Evolutionary conservation across 2,113 vertebrate species (phyloP), one percentile per base, ranked within the genome.

Genomic region (Poicephalus gulielmi): DNA sequence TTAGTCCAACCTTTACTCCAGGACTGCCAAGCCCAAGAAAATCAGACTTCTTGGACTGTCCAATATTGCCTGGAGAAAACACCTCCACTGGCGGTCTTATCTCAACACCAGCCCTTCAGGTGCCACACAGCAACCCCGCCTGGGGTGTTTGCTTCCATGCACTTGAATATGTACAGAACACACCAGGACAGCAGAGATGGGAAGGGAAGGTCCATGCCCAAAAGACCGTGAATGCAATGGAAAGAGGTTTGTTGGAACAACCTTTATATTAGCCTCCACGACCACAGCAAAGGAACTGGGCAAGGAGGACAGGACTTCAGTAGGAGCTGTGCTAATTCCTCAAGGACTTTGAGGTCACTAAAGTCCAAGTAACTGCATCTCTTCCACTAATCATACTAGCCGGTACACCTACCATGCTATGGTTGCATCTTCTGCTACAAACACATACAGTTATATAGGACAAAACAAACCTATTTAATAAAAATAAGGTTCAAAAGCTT

Each of bases 51-150:
- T n/a, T 59, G 41, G 31, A 35, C 47, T 31, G 53, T 13, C 27
- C 25, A 33, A 27, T 19, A 33, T 3, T 24, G 41, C 59, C 43
- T 10, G n/a, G 12, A 81, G 11, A 27, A 68, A 49, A 28, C 31
- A 37, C 15, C 31, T 27, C 18, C 17, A 43, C 5, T 3, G 33
- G 22, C 17, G 39, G 27, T 24, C 46, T 31, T 27, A 68, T 6
- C 27, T 75, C 4, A 4, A 35, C 39, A 41, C 15, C 30, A 18
- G 28, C 30, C 67, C 49, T 28, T 28, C 53, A 37, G 55, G 69
- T 28, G 47, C 47, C 49, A 44, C 43, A 6, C 14, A 57, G 33
- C 0, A 1, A 46, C 33, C 33, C 12, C 2, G 23, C 1, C 16
- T 23, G 9, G 24, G 23, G 7, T 14, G 16, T 43, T 35, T 55